Conservation (phyloP, 2,797 vertebrate species). For the Micropoecilia bifurca region DNA sequence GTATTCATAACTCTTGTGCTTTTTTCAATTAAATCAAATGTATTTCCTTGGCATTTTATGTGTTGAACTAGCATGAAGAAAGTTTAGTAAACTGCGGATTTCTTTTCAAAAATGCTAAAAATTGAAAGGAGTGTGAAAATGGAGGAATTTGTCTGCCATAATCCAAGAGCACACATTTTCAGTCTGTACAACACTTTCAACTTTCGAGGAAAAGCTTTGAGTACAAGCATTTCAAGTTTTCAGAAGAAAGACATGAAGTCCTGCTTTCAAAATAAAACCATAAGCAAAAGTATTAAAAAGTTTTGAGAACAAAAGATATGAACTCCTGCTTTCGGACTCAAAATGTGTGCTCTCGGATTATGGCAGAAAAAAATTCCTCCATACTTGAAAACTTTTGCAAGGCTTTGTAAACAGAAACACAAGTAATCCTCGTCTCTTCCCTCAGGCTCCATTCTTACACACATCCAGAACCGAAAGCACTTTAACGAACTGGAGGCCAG, state of each 20-base stretch:
- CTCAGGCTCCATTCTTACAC: conserved; percentile 92
- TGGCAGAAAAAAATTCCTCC: too few species aligned
- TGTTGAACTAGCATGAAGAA: background rate
- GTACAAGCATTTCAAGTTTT: too few species aligned
- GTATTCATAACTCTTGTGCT: background rate
- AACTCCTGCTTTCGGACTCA: too few species aligned
- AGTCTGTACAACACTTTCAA: too few species aligned
- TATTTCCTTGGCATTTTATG: background rate
- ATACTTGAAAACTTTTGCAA: background rate
- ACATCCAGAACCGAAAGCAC: conserved; percentile 93
- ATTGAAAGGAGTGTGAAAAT: background rate
- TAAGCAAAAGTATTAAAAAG: too few species aligned
- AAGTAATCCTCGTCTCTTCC: background rate
- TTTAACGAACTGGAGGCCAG: conserved; percentile 97
- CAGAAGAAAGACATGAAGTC: too few species aligned
- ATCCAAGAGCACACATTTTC: too few species aligned
- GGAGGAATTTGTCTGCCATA: too few species aligned
- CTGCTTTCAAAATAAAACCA: too few species aligned
- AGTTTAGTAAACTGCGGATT: background rate
- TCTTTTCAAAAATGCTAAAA: background rate
- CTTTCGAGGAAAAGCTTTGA: too few species aligned
- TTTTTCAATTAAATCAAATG: background rate
- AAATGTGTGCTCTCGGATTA: too few species aligned
- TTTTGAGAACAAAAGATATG: too few species aligned
- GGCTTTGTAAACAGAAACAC: background rate